phyloP scores from a whole-genome alignment of 2,888 invertebrate species.

The Agelastica alni region DNA sequence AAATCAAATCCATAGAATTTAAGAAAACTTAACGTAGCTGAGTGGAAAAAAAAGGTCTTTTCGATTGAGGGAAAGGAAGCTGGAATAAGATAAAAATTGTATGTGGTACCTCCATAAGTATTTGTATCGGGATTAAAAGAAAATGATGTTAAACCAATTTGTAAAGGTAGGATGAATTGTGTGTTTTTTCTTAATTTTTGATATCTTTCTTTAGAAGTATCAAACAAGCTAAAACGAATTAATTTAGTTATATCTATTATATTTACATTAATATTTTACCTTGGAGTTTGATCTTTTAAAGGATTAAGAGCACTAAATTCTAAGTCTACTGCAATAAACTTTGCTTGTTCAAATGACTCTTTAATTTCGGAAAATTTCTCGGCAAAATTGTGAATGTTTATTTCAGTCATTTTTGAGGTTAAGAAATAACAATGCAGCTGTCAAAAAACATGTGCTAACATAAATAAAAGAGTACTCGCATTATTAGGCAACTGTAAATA shows the following conservation, averaged over 20 bases:
- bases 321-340: constrained; percentile 71
- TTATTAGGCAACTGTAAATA: too few relatives aligned
- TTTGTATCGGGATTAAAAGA: constrained; percentile 63
- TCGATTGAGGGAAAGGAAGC: constrained; percentile 65
- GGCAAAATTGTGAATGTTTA: constrained; percentile 66
- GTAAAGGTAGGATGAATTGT: constrained; percentile 64
- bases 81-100: constrained; percentile 72
- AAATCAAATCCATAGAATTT: constrained; percentile 70
- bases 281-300: constrained; percentile 47
- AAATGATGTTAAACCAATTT: constrained; percentile 73
- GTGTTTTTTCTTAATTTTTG: constrained; percentile 58
- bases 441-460: too few relatives aligned
- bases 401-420: constrained; percentile 64
- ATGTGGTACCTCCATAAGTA: constrained; percentile 64
- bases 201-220: constrained; percentile 62
- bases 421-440: too few relatives aligned
- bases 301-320: constrained; percentile 69
- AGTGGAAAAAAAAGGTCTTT: constrained; percentile 66
- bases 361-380: constrained; percentile 62
- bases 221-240: constrained; percentile 62
- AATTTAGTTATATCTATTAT: background rate
- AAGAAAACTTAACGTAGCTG: constrained; percentile 68
- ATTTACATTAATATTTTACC: constrained; percentile 35
- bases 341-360: constrained; percentile 61
- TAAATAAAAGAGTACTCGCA: too few relatives aligned